Evolutionary conservation across 2,888 invertebrate genomes (phyloP), one percentile per base, ranked within the genome.

Genomic region (Laspeyria flexula): DNA sequence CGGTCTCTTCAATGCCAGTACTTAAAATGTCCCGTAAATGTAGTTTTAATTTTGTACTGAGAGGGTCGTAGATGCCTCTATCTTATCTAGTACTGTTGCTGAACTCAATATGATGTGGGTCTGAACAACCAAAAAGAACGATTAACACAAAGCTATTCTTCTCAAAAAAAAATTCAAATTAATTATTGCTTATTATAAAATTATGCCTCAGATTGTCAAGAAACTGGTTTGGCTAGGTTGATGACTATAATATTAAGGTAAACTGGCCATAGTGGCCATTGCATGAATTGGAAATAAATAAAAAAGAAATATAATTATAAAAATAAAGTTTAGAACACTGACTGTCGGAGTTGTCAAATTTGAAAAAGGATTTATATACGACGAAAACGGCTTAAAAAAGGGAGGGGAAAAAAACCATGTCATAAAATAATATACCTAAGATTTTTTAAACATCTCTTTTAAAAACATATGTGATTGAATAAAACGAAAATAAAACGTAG

Each of bases 401-500:
- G n/a, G n/a, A n/a, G n/a, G n/a, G n/a, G n/a, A 7, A 12, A 23
- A 38, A 27, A 38, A 38, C 12, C 13, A 25, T 13, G 12, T 11
- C 25, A 29, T 39, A 25, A 31, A 31, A 31, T 18, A 30, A 18
- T 12, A 18, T 12, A 13, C n/a, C n/a, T n/a, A n/a, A 12, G 29
- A 23, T 31, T 31, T 25, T 39, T 10, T 13, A 23, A 45, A 23
- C n/a, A 39, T 38, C 38, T 25, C 21, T 23, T 21, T 15, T 7
- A 40, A 34, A 33, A 31, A 48, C 43, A 33, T 38, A 43, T 39
- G 33, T 37, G 43, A 67, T 72, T 60, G 46, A 60, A 67, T 58
- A 60, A 62, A 72, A 65, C 25, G 9, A 41, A 50, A 39, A 39
- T 29, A 45, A 58, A 60, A 61, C 46, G 51, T 42, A 21, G 11